Conservation (phyloP, 2,113 vertebrate species). For the Haemorhous mexicanus region DNA sequence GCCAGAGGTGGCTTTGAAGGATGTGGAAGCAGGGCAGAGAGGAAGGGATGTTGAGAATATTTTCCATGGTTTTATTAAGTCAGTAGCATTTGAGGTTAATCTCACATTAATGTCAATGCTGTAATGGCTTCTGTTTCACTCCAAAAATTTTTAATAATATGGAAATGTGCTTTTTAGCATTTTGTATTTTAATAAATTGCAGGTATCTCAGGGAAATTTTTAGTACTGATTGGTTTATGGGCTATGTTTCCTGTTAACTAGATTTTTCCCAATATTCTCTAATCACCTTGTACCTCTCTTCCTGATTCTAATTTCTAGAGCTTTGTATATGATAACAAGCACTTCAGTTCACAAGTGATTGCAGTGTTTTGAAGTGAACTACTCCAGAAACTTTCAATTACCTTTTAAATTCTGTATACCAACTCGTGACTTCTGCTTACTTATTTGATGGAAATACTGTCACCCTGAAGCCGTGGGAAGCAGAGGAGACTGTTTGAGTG, state of each 20-base stretch:
- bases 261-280: slow-evolving; percentile 31
- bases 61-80: not conserved
- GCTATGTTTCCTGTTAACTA: slow-evolving; percentile 18
- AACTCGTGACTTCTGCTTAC: slow-evolving; percentile 6
- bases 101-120: not conserved
- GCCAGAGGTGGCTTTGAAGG: not conserved
- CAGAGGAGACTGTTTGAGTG: not conserved
- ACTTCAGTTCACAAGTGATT: slow-evolving; percentile 64
- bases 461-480: not conserved
- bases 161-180: slow-evolving; percentile 13
- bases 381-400: slow-evolving; percentile 54
- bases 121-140: not conserved
- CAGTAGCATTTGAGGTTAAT: not conserved
- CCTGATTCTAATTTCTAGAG: slow-evolving; percentile 44
- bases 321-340: slow-evolving; percentile 27
- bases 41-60: not conserved
- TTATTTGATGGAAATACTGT: slow-evolving; percentile 12
- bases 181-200: slow-evolving; percentile 18
- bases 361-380: slow-evolving; percentile 35
- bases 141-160: slow-evolving; percentile 22
- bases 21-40: not conserved
- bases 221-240: not conserved
- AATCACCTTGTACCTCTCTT: slow-evolving; percentile 18
- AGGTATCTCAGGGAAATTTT: not conserved
- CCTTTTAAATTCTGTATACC: not conserved